These are phyloP conservation scores for Germaria angustata DNA, from an alignment of 2,888 invertebrate species.

Conservation along the genomic window DNA sequence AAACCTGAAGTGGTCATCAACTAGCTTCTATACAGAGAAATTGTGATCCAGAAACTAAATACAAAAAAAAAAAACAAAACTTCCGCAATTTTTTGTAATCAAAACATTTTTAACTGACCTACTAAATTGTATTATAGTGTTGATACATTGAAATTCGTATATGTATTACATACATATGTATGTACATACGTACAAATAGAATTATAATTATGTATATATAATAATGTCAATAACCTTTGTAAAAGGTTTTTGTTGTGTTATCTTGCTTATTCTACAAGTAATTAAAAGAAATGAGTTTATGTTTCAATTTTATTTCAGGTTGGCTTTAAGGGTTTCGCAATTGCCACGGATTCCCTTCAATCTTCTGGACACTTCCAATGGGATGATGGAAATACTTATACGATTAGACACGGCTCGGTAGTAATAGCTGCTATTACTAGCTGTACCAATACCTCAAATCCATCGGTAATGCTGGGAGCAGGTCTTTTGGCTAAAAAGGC, in stretches of 20 bases:
- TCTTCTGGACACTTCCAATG: constrained; percentile 87
- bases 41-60: too few relatives aligned
- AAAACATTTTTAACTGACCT: constrained; percentile 52
- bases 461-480: constrained; percentile 98
- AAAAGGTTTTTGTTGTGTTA: not conserved
- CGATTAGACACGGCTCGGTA: constrained; percentile 93
- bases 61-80: constrained; percentile 26
- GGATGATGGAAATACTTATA: constrained; percentile 88
- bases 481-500: constrained; percentile 96
- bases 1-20: not conserved
- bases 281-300: not conserved
- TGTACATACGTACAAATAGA: not conserved
- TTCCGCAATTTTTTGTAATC: constrained; percentile 37
- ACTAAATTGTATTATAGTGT: not conserved
- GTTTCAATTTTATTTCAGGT: constrained; percentile 82
- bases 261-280: constrained; percentile 39
- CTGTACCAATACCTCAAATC: constrained; percentile 98
- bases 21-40: too few relatives aligned
- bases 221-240: constrained; percentile 62
- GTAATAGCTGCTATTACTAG: constrained; percentile 98
- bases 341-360: constrained; percentile 84
- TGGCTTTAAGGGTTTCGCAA: constrained; percentile 95
- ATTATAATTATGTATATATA: not conserved
- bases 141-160: not conserved
- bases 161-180: not conserved